phyloP scores from a whole-genome alignment of 2,797 vertebrate species.

The Mastacembelus armatus region DNA sequence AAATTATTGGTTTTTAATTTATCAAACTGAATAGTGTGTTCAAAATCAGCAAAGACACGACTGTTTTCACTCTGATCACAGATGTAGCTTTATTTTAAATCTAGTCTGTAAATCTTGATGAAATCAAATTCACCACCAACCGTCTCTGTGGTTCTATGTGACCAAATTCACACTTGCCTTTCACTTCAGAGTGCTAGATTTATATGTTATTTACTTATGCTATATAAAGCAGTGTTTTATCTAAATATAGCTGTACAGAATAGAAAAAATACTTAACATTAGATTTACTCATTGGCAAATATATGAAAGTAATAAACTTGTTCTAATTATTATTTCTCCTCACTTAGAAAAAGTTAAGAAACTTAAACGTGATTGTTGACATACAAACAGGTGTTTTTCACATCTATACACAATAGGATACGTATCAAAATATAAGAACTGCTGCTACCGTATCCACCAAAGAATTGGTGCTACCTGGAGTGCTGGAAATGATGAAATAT shows the following conservation, averaged over 20 bases:
- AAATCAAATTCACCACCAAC: background rate
- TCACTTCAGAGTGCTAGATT: conserved; percentile 3
- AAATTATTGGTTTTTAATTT: background rate
- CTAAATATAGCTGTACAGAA: too few relatives aligned
- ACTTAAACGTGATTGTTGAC: too few relatives aligned
- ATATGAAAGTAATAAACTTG: too few relatives aligned
- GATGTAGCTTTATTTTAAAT: background rate
- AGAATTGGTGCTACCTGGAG: conserved; percentile 43
- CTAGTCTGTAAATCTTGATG: background rate
- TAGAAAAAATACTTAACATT: too few relatives aligned
- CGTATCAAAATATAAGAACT: conserved; percentile 38
- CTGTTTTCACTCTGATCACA: background rate
- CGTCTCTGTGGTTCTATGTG: background rate
- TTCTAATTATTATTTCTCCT: too few relatives aligned
- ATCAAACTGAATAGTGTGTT: background rate
- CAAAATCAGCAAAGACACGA: background rate
- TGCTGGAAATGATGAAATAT: conserved; percentile 58
- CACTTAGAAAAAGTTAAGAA: too few relatives aligned
- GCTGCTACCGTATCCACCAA: conserved; percentile 42
- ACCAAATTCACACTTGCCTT: background rate
- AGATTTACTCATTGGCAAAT: too few relatives aligned
- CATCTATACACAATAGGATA: too few relatives aligned
- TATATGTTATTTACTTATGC: background rate
- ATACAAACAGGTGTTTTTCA: conserved; percentile 11
- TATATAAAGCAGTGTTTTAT: background rate